These are phyloP conservation scores for Corynorhinus townsendii DNA, from an alignment of 2,113 vertebrate species.

Conservation along the genomic window DNA sequence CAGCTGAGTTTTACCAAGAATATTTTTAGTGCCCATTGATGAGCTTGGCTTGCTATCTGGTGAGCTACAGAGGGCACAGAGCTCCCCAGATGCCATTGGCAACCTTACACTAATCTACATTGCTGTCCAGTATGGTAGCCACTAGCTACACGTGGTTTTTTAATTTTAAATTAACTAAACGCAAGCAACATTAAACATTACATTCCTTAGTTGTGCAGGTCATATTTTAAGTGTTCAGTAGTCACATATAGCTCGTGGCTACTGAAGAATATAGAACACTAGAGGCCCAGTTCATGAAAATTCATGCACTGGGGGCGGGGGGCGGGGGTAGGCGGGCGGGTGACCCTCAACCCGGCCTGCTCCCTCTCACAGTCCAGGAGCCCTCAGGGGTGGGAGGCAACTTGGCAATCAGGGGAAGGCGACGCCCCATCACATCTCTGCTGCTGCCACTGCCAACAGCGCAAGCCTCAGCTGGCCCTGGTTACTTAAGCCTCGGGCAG, in stretches of 20 bases:
- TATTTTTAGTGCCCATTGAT: neutral
- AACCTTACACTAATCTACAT: neutral
- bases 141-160: neutral
- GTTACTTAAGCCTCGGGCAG: too few species aligned
- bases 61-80: neutral
- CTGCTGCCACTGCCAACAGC: too few species aligned
- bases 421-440: too few species aligned
- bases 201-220: neutral
- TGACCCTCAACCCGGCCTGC: too few species aligned
- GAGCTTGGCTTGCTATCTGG: neutral
- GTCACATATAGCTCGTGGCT: neutral
- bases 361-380: too few species aligned
- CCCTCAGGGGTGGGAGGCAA: too few species aligned
- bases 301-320: too few species aligned
- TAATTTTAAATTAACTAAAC: conserved; percentile 26
- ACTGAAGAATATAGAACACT: neutral
- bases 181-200: neutral
- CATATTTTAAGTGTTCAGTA: neutral
- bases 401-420: too few species aligned
- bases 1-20: neutral
- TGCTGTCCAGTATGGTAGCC: neutral
- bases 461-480: too few species aligned
- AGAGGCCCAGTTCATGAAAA: too few species aligned
- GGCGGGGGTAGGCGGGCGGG: too few species aligned
- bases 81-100: fast-evolving